Evolutionary conservation across 1,140 invertebrate genomes (phyloP).

Genomic region (Dolichoris vasculosae): DNA sequence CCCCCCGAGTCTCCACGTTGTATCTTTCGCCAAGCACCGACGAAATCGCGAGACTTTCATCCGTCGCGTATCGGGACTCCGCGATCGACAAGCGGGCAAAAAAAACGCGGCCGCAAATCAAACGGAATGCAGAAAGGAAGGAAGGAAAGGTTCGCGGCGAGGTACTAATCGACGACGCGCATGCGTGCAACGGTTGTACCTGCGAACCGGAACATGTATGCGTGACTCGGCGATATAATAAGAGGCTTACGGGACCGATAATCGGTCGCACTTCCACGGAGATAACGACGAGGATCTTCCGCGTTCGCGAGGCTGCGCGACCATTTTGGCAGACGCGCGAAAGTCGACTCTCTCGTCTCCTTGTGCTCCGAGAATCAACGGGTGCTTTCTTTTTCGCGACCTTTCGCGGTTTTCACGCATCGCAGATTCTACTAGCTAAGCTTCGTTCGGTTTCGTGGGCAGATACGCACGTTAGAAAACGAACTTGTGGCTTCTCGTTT

Average conservation of each 20-base stretch:
- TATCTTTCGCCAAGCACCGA: not conserved
- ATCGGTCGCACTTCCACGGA: not conserved
- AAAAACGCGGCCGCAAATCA: not conserved
- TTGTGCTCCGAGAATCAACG: not conserved
- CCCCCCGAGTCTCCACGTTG: not conserved
- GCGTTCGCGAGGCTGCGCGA: not conserved
- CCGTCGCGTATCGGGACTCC: not conserved
- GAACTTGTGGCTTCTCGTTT: not conserved
- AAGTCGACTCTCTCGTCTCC: not conserved
- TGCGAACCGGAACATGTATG: not conserved
- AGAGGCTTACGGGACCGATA: not conserved
- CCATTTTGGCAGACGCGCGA: not conserved
- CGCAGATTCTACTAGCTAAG: not conserved
- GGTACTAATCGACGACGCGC: not conserved
- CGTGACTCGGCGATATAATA: not conserved
- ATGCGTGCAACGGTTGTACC: not conserved
- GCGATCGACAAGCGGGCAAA: not conserved
- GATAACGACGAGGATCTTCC: not conserved
- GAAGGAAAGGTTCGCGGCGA: not conserved
- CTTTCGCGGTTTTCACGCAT: not conserved
- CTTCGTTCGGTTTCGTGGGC: not conserved
- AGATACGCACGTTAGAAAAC: not conserved
- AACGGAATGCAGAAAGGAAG: not conserved
- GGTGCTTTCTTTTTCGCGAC: not conserved
- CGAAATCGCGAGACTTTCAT: not conserved